A percentile compares a stretch with the other conserved stretches of the same genome.
Evolutionary conservation across 2,113 vertebrate genomes (phyloP).

Genomic region (Ptychochromis oligacanthus): DNA sequence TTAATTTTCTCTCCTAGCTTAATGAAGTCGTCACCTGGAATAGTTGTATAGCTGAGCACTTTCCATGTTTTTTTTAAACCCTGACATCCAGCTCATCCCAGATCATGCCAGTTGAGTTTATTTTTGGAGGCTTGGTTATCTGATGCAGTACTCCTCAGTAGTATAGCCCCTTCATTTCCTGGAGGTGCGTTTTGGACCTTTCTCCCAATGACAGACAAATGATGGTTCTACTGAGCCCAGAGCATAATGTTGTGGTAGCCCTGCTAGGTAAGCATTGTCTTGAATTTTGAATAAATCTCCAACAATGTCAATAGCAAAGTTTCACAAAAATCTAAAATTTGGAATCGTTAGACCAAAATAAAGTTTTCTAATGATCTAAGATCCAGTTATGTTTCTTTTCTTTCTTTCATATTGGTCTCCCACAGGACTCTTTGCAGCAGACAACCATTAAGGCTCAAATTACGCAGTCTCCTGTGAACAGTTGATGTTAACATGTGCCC

Average conservation of each 20-base stretch:
- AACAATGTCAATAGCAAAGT: not conserved
- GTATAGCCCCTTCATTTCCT: not conserved
- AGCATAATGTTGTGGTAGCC: not conserved
- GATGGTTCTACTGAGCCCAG: not conserved
- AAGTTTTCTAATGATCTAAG: not conserved
- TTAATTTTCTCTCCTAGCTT: not conserved
- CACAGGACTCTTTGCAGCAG: not conserved
- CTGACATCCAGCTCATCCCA: not conserved
- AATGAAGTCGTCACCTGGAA: not conserved
- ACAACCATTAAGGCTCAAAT: not conserved
- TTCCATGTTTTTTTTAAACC: not conserved
- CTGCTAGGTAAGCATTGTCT: not conserved
- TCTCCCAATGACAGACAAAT: not conserved
- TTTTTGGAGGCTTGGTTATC: not conserved
- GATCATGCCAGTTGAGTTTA: not conserved
- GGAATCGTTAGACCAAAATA: not conserved
- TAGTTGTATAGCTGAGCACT: not conserved
- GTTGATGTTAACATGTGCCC: not conserved
- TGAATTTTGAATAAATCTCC: not conserved
- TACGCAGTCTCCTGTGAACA: not conserved
- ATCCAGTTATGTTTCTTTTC: not conserved
- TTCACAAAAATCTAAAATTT: not conserved
- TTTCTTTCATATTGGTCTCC: not conserved
- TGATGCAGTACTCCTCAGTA: not conserved
- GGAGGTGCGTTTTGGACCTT: not conserved